These are phyloP conservation scores for Gymnoscelis rufifasciata DNA, from an alignment of 2,888 invertebrate genomes.

Conservation along the genomic window DNA sequence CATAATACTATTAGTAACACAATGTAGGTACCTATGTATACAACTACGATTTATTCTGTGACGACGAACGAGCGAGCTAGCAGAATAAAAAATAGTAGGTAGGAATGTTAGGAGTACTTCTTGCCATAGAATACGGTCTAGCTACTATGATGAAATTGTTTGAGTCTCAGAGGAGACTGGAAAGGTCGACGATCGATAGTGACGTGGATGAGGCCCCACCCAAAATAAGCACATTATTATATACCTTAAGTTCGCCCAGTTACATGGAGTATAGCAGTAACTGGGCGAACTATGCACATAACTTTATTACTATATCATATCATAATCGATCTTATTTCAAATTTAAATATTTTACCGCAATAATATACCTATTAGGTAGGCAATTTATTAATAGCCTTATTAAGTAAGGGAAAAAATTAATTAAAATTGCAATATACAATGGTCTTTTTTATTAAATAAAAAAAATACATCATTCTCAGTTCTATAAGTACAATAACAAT, in stretches of 20 bases:
- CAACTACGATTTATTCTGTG: conserved; percentile 4
- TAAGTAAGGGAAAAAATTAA: neutral
- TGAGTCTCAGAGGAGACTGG: conserved; percentile 13
- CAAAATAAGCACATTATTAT: neutral
- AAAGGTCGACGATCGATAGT: conserved; percentile 31
- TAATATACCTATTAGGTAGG: neutral
- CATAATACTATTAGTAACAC: no score
- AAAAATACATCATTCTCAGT: conserved; percentile 74
- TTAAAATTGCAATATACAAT: conserved; percentile 47
- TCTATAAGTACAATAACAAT: conserved; percentile 77
- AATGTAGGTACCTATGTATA: no score
- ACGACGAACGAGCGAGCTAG: neutral
- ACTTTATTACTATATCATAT: no score
- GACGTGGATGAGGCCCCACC: conserved; percentile 27
- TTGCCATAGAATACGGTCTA: conserved; percentile 7
- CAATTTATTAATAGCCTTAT: neutral
- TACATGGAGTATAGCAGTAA: no score
- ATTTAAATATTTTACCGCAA: no score
- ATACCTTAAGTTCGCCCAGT: neutral
- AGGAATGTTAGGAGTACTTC: conserved; percentile 1
- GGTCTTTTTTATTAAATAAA: conserved; percentile 74
- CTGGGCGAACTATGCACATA: no score
- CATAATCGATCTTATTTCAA: no score
- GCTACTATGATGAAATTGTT: conserved; percentile 17
- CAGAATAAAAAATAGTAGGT: conserved; percentile 3